Conservation (phyloP, 2,888 invertebrate genomes). For the Netelia virgata region DNA sequence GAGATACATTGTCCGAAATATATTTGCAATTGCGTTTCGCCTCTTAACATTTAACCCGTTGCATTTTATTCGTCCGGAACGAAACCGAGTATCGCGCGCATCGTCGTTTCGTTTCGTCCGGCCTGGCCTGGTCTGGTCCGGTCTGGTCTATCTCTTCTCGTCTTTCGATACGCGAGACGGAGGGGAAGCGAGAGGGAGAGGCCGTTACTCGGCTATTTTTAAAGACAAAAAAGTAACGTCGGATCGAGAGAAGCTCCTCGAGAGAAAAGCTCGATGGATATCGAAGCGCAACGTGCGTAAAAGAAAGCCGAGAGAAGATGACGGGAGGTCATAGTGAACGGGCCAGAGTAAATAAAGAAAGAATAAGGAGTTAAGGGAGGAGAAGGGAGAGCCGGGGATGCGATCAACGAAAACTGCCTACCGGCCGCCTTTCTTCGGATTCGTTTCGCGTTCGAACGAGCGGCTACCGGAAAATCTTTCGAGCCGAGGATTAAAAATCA, state of each 20-base stretch:
- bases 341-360: constrained; percentile 17
- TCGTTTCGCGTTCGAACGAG: neutral
- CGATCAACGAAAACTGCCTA: no score
- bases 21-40: no score
- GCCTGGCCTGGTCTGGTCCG: neutral
- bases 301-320: neutral
- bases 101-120: neutral
- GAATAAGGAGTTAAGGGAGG: no score
- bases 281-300: neutral
- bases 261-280: constrained; percentile 11
- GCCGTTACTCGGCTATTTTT: constrained; percentile 34
- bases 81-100: constrained; percentile 8
- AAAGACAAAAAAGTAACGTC: constrained; percentile 10
- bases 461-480: no score
- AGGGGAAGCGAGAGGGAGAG: no score
- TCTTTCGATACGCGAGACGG: constrained; percentile 6
- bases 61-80: constrained; percentile 2
- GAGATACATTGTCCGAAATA: no score
- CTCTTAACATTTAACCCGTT: neutral
- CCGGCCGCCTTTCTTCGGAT: neutral
- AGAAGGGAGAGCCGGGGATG: no score
- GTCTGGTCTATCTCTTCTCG: constrained; percentile 22
- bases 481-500: no score
- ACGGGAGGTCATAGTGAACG: neutral
- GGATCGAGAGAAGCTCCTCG: neutral